phyloP scores from a whole-genome alignment of 2,797 vertebrate genomes.

The Oreortyx pictus region DNA sequence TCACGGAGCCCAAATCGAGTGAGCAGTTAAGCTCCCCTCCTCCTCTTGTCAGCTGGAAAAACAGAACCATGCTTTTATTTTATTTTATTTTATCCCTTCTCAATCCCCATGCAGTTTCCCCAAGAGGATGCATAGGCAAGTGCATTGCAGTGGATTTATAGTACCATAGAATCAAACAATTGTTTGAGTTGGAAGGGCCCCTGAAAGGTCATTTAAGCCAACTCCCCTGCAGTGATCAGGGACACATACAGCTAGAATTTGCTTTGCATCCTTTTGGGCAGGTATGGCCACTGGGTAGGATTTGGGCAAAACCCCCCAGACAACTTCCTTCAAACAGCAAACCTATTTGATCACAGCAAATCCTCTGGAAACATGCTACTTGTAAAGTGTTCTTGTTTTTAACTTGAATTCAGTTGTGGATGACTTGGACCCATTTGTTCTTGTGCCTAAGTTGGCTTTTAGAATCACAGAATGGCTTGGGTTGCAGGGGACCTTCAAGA shows the following conservation, averaged over 20 bases:
- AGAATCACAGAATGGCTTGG: not conserved
- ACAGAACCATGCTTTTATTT: not conserved
- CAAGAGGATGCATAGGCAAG: rapidly evolving
- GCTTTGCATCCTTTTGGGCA: rapidly evolving
- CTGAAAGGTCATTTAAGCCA: too few species aligned
- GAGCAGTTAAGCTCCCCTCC: not conserved
- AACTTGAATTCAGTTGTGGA: slow-evolving; percentile 59
- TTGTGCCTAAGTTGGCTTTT: slow-evolving; percentile 32
- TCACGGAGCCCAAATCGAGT: slow-evolving; percentile 14
- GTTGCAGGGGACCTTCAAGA: not conserved
- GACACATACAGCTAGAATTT: not conserved
- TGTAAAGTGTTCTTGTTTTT: slow-evolving; percentile 51
- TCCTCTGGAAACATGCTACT: slow-evolving; percentile 46
- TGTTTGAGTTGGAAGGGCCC: too few species aligned
- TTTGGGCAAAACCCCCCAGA: not conserved
- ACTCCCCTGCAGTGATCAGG: too few species aligned
- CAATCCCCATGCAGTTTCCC: not conserved
- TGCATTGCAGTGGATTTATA: not conserved
- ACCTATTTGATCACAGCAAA: slow-evolving; percentile 47
- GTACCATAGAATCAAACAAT: too few species aligned
- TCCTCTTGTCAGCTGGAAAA: slow-evolving; percentile 33
- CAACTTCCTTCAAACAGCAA: slow-evolving; percentile 53
- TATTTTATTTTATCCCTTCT: not conserved
- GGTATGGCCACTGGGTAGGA: rapidly evolving
- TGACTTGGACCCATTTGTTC: slow-evolving; percentile 49